Percentiles rank a stretch among this genome's conserved stretches.
Evolutionary conservation across 2,888 invertebrate species (phyloP).

Genomic region (Philonicus albiceps): DNA sequence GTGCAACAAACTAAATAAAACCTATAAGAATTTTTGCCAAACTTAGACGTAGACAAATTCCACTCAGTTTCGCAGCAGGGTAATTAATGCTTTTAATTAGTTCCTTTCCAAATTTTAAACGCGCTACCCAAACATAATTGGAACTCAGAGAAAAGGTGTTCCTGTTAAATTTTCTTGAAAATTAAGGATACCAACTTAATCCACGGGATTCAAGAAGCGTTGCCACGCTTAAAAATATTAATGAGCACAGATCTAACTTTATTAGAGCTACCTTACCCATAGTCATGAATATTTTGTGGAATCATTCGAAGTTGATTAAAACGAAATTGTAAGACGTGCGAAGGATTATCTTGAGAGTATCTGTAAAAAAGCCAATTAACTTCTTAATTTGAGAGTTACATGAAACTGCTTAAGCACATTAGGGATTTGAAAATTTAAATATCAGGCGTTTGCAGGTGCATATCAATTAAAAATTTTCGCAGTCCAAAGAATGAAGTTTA

Average conservation of each 20-base stretch:
- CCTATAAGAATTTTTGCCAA: not conserved
- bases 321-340: not conserved
- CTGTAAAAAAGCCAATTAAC: not conserved
- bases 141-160: not conserved
- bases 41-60: not conserved
- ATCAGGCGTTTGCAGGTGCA: not conserved
- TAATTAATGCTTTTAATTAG: constrained; percentile 4
- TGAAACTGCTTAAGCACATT: not conserved
- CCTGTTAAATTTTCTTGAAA: not conserved
- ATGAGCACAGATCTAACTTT: not conserved
- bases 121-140: not conserved
- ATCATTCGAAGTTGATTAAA: not conserved
- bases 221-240: not conserved
- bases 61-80: not conserved
- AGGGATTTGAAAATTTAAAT: not conserved
- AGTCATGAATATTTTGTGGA: not conserved
- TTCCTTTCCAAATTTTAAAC: not conserved
- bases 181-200: not conserved
- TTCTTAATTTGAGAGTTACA: not conserved
- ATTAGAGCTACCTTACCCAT: not conserved
- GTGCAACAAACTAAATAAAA: not conserved
- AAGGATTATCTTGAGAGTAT: not conserved
- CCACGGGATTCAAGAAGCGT: not conserved
- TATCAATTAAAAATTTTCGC: not conserved
- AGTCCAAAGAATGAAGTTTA: not conserved